These are phyloP conservation scores for Martes flavigula DNA, from an alignment of 2,797 vertebrate species.

Conservation along the genomic window DNA sequence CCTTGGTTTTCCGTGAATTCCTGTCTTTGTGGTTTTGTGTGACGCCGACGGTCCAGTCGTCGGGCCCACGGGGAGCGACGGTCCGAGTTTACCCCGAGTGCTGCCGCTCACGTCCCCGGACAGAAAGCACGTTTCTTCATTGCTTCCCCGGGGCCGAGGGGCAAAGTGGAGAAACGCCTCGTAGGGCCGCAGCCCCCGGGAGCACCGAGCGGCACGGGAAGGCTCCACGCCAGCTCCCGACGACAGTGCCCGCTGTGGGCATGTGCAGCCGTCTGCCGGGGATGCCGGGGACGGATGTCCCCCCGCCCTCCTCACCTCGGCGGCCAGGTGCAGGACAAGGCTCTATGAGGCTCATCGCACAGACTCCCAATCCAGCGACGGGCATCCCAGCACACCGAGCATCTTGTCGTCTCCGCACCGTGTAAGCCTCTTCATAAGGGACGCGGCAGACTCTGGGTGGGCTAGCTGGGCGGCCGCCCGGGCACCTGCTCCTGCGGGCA, in stretches of 20 bases:
- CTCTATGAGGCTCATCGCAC: accelerated
- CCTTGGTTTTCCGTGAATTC: not conserved
- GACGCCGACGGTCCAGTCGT: not conserved
- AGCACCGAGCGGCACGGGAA: accelerated
- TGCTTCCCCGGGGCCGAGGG: not conserved
- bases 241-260: accelerated
- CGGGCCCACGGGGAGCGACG: not conserved
- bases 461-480: not conserved
- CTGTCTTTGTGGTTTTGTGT: not conserved
- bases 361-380: not conserved
- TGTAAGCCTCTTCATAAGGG: not conserved
- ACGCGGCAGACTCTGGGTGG: not conserved
- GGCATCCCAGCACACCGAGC: not conserved
- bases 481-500: not conserved
- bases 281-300: not conserved
- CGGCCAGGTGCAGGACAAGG: not conserved
- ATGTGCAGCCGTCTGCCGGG: accelerated
- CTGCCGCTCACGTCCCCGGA: not conserved
- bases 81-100: not conserved
- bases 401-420: no score
- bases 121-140: not conserved
- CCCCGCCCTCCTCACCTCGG: not conserved
- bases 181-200: accelerated
- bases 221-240: accelerated
- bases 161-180: not conserved